Base-by-base conservation (phyloP, 2,888 invertebrate species). In the Phalera bucephala region DNA sequence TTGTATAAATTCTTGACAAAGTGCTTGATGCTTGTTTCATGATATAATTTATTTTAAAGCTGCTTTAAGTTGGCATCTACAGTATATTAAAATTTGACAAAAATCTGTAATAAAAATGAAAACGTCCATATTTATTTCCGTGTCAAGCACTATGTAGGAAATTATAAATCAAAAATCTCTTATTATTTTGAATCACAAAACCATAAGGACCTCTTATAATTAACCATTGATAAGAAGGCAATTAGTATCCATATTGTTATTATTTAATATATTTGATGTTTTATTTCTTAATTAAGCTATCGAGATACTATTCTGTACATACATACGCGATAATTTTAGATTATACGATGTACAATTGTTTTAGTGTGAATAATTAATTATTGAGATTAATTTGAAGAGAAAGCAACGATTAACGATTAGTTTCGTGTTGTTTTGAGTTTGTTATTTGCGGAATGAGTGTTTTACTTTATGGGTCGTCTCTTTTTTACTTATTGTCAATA, bases 121-220 rank as follows among this genome's bases (percentile, higher is more conserved):
- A 49, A 58, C 66, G 67, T 69, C 66, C 62, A 64, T 50, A 52
- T 54, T 60, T 48, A 36, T 55, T 58, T 52, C 35, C 39, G 44
- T 55, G 52, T 66, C 67, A 67, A 74, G 74, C 80, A 77, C 76
- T 77, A 57, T 68, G 69, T 59, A 54, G 59, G 44, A 61, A 58
- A 33, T 47, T 41, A 37, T 43, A 36, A 45, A 46, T 3, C 42
- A 47, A 40, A 28, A 36, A 42, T 62, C 64, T 63, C 60, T 67
- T 67, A 66, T 68, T 65, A 73, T 75, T 78, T 76, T 74, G 79
- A 80, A 80, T 79, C 80, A 82, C 83, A 87, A 86, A 90, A 90
- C 90, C 90, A 84, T 79, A 90, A 84, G 87, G 90, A 90, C 90
- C 90, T 90, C 90, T 89, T 90, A 88, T 88, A 86, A 85, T 80